Evolutionary conservation across 2,797 vertebrate species (phyloP).

Genomic region (Neomorphus geoffroyi): DNA sequence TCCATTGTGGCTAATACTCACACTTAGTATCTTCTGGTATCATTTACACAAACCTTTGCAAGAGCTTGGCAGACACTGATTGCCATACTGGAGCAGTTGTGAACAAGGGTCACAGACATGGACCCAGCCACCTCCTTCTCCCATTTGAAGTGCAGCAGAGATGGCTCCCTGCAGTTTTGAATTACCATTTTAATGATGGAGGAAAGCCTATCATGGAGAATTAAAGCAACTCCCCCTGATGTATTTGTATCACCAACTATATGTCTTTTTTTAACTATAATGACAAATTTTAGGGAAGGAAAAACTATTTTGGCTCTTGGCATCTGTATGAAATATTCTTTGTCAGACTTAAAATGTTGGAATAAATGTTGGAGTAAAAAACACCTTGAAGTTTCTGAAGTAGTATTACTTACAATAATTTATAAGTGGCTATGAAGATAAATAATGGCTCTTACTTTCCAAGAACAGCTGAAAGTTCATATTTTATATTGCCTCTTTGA

Average conservation of each 20-base stretch:
- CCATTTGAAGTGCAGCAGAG: fast-evolving
- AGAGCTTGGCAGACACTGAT: background rate
- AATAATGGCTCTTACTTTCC: constrained; percentile 51
- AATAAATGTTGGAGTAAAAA: background rate
- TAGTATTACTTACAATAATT: constrained; percentile 19
- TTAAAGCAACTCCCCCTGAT: background rate
- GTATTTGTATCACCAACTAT: background rate
- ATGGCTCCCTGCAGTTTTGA: background rate
- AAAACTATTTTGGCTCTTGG: background rate
- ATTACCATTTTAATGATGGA: background rate
- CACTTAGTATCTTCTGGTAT: background rate
- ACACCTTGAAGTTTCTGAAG: constrained; percentile 30
- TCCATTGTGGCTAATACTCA: background rate
- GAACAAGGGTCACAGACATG: background rate
- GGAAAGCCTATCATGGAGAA: background rate
- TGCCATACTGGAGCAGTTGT: background rate
- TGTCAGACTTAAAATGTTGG: background rate
- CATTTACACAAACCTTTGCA: background rate
- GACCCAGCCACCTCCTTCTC: background rate
- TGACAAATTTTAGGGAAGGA: background rate
- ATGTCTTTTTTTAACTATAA: background rate
- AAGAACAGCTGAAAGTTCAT: constrained; percentile 41
- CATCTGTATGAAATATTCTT: background rate
- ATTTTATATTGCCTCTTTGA: constrained; percentile 49
- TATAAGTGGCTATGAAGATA: constrained; percentile 18